Conservation (phyloP, 2,113 vertebrate genomes). For the Tragelaphus scriptus region DNA sequence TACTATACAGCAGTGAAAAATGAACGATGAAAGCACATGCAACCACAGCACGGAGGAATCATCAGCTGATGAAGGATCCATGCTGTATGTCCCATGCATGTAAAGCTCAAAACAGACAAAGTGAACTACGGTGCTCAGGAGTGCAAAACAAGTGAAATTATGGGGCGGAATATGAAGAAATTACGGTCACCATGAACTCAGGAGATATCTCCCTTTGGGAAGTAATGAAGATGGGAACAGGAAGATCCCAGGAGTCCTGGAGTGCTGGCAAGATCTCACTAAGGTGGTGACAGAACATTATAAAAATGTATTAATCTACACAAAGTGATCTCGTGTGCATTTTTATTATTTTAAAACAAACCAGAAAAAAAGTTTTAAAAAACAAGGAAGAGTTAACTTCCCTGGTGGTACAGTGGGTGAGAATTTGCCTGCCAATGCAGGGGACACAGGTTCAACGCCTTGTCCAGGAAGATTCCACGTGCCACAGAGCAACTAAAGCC, state of each 20-base stretch:
- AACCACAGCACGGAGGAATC: background rate
- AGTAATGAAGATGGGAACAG: background rate
- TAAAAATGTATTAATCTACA: background rate
- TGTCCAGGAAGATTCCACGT: background rate
- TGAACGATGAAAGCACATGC: fast-evolving
- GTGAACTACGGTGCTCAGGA: background rate
- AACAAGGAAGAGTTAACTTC: background rate
- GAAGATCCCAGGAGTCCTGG: background rate
- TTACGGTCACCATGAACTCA: background rate
- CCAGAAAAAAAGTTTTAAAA: background rate
- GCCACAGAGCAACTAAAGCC: background rate
- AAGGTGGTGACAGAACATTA: background rate
- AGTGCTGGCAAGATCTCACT: background rate
- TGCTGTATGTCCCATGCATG: fast-evolving
- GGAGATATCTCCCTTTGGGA: background rate
- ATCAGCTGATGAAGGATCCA: background rate
- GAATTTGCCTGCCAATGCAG: background rate
- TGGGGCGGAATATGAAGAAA: background rate
- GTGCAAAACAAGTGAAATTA: background rate
- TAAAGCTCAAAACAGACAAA: background rate
- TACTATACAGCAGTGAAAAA: background rate
- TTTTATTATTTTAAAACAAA: background rate
- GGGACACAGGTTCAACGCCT: background rate
- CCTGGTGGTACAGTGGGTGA: background rate
- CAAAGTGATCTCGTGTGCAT: background rate